Percentiles rank a stretch among this genome's conserved stretches.
These are phyloP conservation scores for Chrysochloris asiatica DNA, from an alignment of 2,113 vertebrate species.

Conservation along the genomic window DNA sequence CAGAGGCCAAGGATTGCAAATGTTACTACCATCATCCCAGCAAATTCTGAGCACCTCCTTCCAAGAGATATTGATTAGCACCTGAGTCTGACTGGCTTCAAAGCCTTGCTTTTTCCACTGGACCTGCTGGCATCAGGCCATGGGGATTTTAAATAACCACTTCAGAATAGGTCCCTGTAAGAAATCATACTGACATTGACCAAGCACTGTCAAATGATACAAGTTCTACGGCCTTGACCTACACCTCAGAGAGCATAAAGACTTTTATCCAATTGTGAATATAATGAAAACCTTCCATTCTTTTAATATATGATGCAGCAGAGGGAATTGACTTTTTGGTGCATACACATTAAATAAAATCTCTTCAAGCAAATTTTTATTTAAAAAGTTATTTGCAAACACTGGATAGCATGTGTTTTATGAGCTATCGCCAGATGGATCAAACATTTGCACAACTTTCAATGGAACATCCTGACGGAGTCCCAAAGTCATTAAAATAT, in stretches of 20 bases:
- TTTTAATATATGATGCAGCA: background rate
- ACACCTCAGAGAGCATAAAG: background rate
- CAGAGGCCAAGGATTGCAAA: no score
- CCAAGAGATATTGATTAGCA: background rate
- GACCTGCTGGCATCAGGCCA: background rate
- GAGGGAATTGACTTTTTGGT: background rate
- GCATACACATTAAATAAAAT: background rate
- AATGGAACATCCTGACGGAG: background rate
- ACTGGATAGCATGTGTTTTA: background rate
- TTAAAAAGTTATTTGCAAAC: slow-evolving; percentile 58
- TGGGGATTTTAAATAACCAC: background rate
- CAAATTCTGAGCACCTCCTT: background rate
- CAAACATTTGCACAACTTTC: slow-evolving; percentile 47
- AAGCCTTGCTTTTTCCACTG: background rate
- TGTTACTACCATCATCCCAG: background rate
- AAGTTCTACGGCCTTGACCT: background rate
- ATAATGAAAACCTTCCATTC: background rate
- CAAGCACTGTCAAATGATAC: background rate
- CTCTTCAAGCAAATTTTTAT: slow-evolving; percentile 28
- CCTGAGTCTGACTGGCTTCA: background rate
- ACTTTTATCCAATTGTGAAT: background rate
- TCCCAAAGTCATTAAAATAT: background rate
- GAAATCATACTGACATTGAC: background rate
- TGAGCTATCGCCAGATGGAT: slow-evolving; percentile 38
- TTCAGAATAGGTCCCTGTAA: background rate